Base-by-base conservation (phyloP, 2,888 invertebrate species). In the Drosophila subsilvestris region DNA sequence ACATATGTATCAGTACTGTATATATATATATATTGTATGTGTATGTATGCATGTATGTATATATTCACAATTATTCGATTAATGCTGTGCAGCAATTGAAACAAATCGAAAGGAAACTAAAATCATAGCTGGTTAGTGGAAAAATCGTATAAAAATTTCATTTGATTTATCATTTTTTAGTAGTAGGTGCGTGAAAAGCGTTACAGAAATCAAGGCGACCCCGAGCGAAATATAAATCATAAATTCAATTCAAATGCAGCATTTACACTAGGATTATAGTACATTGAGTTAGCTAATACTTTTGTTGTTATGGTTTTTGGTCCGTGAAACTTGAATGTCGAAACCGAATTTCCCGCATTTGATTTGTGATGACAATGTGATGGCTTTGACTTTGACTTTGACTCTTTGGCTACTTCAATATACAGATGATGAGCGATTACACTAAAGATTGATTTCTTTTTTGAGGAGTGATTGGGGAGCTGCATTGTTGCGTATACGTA, bases 241-340 rank as follows among this genome's bases (percentile, higher is more conserved):
- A 75, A 70, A 12, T 25, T 63, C 43, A 74, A 76, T 53, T 50
- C n/a, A 76, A 75, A 72, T 67, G 60, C 68, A 69, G 83, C 84
- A 83, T 88, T 83, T 79, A 80, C 81, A 86, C 86, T 85, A 85
- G 70, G 70, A 75, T 67, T 37, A 37, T 37, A 27, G 74, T 76
- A 85, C 88, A 88, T 70, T 72, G 63, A 87, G 58, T 71, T 63
- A 63, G 69, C 80, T 88, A 82, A 76, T 82, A 82, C 55, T 70
- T 85, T 86, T 27, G 8, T 29, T 12, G 12, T 32, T 59, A 27
- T 37, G 37, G 37, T 55, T 61, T 71, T 69, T n/a, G n/a, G n/a
- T 56, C 59, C 25, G 25, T 25, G 6, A n/a, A n/a, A 63, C 71
- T 68, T 65, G 66, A 68, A 69, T 79, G 80, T 62, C 72, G 59